A percentile compares a stretch with the other conserved stretches of the same genome.
Evolutionary conservation across 2,888 invertebrate genomes (phyloP).

Genomic region (Apodemia zela): DNA sequence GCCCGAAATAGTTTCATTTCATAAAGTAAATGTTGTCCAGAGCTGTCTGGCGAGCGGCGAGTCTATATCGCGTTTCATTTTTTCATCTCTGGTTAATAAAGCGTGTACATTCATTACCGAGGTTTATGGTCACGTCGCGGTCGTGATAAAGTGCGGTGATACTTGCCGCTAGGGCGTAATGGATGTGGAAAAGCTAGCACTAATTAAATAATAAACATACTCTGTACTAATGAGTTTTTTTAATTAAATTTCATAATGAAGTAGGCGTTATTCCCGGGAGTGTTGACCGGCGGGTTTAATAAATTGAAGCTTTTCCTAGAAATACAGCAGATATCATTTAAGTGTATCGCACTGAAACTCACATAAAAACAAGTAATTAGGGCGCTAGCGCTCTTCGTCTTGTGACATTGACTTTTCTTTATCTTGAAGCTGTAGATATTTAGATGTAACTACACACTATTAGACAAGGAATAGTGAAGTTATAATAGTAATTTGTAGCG

Average conservation of each 20-base stretch:
- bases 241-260: neutral
- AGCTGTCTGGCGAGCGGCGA: neutral
- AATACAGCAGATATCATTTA: neutral
- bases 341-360: neutral
- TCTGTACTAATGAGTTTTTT: slow-evolving; percentile 2
- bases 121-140: slow-evolving; percentile 19
- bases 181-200: slow-evolving; percentile 6
- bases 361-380: too few relatives aligned
- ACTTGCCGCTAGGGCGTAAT: slow-evolving; percentile 14
- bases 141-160: slow-evolving; percentile 16
- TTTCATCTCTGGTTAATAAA: slow-evolving; percentile 19
- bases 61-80: slow-evolving; percentile 11
- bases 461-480: too few relatives aligned
- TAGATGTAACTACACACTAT: too few relatives aligned
- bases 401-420: too few relatives aligned
- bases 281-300: neutral
- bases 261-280: neutral
- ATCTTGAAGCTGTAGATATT: too few relatives aligned
- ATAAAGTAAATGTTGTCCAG: slow-evolving; percentile 1
- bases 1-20: neutral
- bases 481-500: too few relatives aligned
- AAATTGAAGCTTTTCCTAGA: neutral
- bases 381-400: too few relatives aligned
- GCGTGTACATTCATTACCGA: slow-evolving; percentile 22
- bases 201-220: slow-evolving; percentile 1